A percentile compares a stretch with the other conserved stretches of the same genome.
phyloP scores from a whole-genome alignment of 2,888 invertebrate species.

The Stegophylla sp. region DNA sequence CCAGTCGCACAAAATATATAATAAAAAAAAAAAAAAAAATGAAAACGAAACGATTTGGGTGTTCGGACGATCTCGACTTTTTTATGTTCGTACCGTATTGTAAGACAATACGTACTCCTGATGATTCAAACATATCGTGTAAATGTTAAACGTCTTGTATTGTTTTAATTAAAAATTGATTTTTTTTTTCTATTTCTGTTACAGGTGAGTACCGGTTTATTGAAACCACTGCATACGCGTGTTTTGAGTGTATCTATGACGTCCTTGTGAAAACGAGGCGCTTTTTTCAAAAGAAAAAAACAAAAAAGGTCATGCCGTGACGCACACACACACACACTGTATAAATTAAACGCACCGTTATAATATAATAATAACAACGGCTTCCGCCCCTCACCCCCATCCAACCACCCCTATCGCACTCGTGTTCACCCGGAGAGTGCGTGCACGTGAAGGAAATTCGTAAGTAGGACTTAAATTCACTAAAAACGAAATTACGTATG shows the following conservation, averaged over 20 bases:
- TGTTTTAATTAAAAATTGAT: neutral
- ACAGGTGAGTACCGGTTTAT: constrained; percentile 48
- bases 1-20: constrained; percentile 14
- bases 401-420: too few relatives aligned
- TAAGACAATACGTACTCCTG: neutral
- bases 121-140: neutral
- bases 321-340: too few relatives aligned
- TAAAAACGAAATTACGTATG: constrained; percentile 41
- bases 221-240: neutral
- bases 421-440: neutral
- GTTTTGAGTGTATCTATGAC: neutral
- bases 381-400: neutral
- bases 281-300: too few relatives aligned
- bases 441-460: constrained; percentile 50
- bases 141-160: neutral
- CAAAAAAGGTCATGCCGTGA: neutral
- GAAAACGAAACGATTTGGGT: constrained; percentile 41
- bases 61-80: constrained; percentile 26
- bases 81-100: neutral
- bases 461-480: constrained; percentile 30
- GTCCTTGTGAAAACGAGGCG: neutral
- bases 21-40: constrained; percentile 13
- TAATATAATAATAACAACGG: constrained; percentile 46
- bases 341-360: constrained; percentile 27
- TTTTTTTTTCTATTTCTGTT: constrained; percentile 33